Evolutionary conservation across 1,140 invertebrate species (phyloP).

Genomic region (Sinella curviseta): DNA sequence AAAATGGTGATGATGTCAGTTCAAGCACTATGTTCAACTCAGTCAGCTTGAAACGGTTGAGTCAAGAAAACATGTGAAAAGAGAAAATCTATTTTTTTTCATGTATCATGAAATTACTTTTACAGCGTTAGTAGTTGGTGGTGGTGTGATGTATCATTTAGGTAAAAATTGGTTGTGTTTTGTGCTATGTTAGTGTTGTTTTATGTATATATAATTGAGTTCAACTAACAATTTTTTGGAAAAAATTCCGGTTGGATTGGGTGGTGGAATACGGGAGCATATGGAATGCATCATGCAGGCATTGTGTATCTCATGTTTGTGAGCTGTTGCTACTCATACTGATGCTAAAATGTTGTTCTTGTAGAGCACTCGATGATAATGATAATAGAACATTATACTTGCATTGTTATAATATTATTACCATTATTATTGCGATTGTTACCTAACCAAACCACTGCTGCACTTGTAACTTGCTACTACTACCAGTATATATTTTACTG

Average conservation of each 20-base stretch:
- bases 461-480: background rate
- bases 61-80: background rate
- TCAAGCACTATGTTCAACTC: background rate
- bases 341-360: too few species aligned
- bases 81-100: background rate
- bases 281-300: background rate
- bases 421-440: constrained; percentile 7
- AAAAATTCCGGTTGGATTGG: background rate
- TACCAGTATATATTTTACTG: background rate
- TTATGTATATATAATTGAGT: background rate
- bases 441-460: background rate
- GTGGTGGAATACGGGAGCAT: background rate
- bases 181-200: background rate
- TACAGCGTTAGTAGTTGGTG: background rate
- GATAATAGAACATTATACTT: too few species aligned
- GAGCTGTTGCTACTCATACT: too few species aligned
- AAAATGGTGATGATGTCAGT: constrained; percentile 13
- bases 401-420: background rate
- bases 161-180: background rate
- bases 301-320: constrained; percentile 8
- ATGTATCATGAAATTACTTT: too few species aligned
- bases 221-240: background rate
- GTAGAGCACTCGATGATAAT: too few species aligned
- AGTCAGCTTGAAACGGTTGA: background rate
- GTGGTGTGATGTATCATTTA: background rate